A percentile compares a stretch with the other conserved stretches of the same genome.
Conservation (phyloP, 2,797 vertebrate species). For the Uromys caudimaculatus region DNA sequence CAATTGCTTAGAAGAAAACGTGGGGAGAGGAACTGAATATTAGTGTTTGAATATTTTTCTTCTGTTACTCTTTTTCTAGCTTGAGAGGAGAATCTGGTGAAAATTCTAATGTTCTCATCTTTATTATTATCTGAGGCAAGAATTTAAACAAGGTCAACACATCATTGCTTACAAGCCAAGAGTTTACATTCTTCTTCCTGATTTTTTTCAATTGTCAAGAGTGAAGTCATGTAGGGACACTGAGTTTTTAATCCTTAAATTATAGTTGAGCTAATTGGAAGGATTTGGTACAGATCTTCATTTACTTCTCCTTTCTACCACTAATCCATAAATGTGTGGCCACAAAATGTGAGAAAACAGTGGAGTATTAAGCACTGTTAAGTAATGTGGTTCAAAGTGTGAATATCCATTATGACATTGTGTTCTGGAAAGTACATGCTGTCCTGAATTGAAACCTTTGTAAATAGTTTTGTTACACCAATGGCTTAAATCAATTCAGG, state of each 20-base stretch:
- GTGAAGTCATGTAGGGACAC: neutral
- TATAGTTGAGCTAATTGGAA: conserved; percentile 49
- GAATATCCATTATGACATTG: neutral
- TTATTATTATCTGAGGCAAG: neutral
- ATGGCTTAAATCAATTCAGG: neutral
- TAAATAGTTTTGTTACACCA: neutral
- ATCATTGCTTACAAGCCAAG: conserved; percentile 33
- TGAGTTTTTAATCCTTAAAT: conserved; percentile 64
- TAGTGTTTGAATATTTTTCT: neutral
- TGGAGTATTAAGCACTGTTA: neutral
- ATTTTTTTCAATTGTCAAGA: conserved; percentile 1
- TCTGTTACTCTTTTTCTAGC: neutral
- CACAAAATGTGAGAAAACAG: neutral
- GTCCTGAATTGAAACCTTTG: conserved; percentile 34
- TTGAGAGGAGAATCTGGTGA: neutral
- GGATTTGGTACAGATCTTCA: conserved; percentile 5
- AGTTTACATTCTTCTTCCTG: conserved; percentile 2
- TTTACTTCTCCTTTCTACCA: conserved; percentile 30
- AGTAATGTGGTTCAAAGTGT: neutral
- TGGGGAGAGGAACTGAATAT: neutral
- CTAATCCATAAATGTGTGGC: conserved; percentile 2
- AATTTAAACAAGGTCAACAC: conserved; percentile 17
- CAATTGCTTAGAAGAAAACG: neutral
- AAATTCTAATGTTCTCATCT: neutral
- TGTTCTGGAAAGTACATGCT: neutral